Evolutionary conservation across 2,888 invertebrate species (phyloP), one percentile per base, ranked within the genome.

Genomic region (Deroplatys truncata): DNA sequence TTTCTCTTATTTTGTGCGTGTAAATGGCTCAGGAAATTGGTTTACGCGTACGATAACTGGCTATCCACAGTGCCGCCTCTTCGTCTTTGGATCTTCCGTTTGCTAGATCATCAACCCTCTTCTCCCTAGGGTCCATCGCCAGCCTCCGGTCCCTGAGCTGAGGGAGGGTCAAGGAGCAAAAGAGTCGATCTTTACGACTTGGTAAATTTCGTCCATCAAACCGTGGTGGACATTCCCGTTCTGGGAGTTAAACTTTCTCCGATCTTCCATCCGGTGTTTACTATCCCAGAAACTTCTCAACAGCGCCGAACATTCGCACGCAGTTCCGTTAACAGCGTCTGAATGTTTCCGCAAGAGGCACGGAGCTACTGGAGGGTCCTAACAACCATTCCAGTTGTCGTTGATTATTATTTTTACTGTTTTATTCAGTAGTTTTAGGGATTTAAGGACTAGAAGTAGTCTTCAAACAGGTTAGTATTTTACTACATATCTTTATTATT

Each of bases 101-200:
- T 72, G 56, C 20, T 4, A 16, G 20, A 72, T 72, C 56, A 72
- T 20, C 56, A 72, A 25, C 56, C 28, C 49, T 85, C 28, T 28
- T 49, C 82, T n/a, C 86, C 56, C 86, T 86, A 10, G 82, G 82
- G 82, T 82, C 86, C 29, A 82, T 72, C 56, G 28, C 25, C n/a
- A 82, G 10, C 31, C 86, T 31, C 82, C 72, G 8, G n/a, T 56
- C 43, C 8, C 29, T 25, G 86, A 25, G 28, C 25, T 72, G 20
- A 20, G 56, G 56, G 20, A 72, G 25, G 28, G 43, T 16, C 25
- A 82, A 86, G 56, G 31, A 86, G 28, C 20, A 31, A 82, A n/a
- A 16, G 82, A 86, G 31, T 86, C 86, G 49, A n/a, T 86, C 86
- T 86, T 86, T 86, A 86, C 86, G 86, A 86, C 86, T 86, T 86